These are phyloP conservation scores for Spodoptera littoralis DNA, from an alignment of 2,888 invertebrate genomes.

Conservation along the genomic window DNA sequence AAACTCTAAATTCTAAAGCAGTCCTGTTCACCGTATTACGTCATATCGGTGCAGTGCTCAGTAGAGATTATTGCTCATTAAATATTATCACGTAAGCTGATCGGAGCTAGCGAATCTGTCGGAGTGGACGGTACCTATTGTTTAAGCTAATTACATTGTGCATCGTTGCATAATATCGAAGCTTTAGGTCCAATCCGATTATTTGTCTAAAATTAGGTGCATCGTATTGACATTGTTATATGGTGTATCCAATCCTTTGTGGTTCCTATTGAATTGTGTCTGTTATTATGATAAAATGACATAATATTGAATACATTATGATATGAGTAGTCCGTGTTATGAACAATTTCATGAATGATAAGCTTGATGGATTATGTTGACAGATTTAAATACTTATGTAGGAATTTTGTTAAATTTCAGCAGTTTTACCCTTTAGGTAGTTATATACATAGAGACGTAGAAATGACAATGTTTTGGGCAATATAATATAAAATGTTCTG, in stretches of 20 bases:
- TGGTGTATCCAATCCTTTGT: slow-evolving; percentile 17
- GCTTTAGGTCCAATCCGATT: slow-evolving; percentile 18
- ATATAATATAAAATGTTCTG: too few species aligned
- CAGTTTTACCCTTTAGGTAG: too few species aligned
- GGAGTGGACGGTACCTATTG: slow-evolving; percentile 5
- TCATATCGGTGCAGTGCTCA: slow-evolving; percentile 13
- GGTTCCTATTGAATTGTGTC: slow-evolving; percentile 2
- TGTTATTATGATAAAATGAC: slow-evolving; percentile 15
- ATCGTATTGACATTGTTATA: slow-evolving; percentile 5
- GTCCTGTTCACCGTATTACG: slow-evolving; percentile 16
- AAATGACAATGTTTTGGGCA: too few species aligned
- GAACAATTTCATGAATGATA: too few species aligned
- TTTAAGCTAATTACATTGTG: slow-evolving; percentile 9
- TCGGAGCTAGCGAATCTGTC: slow-evolving; percentile 7
- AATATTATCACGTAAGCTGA: slow-evolving; percentile 24
- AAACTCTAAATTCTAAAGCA: slow-evolving; percentile 14
- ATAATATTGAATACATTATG: slow-evolving; percentile 11
- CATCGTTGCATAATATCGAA: slow-evolving; percentile 22
- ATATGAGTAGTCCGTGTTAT: not conserved
- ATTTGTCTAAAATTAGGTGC: slow-evolving; percentile 31
- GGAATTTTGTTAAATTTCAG: too few species aligned
- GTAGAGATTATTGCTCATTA: slow-evolving; percentile 35
- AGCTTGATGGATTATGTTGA: too few species aligned
- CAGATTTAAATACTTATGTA: too few species aligned
- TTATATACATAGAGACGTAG: too few species aligned